A percentile compares a stretch with the other conserved stretches of the same genome.
Evolutionary conservation across 1,140 invertebrate species (phyloP).

Genomic region (Stratiolaelaps scimitus): DNA sequence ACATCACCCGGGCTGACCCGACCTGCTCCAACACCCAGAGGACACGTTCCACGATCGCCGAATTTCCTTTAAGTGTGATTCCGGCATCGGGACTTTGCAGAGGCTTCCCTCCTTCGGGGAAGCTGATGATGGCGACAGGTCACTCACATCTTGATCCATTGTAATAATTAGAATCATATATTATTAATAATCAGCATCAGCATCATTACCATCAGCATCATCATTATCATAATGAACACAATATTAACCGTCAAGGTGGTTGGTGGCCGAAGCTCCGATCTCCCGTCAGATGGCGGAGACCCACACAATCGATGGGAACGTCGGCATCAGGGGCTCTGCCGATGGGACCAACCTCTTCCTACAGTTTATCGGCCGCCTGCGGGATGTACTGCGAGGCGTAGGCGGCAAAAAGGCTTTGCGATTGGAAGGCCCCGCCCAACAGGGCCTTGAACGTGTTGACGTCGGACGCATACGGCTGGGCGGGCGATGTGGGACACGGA

Average conservation of each 20-base stretch:
- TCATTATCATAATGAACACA: background rate
- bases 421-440: background rate
- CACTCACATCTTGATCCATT: no score
- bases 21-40: no score
- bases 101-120: no score
- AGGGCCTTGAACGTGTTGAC: background rate
- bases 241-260: background rate
- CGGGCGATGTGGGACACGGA: constrained; percentile 1
- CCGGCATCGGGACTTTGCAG: no score
- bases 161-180: no score
- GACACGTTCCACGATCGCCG: no score
- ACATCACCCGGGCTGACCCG: no score
- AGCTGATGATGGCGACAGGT: no score
- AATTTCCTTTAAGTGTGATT: no score
- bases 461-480: background rate
- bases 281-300: background rate
- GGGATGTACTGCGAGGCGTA: constrained; percentile 18
- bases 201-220: background rate
- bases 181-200: background rate
- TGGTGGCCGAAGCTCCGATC: background rate
- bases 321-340: background rate
- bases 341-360: background rate
- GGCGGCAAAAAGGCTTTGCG: constrained; percentile 4
- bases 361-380: background rate
- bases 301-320: background rate